Conservation (phyloP, 2,888 invertebrate species). For the Augiades crinisus region DNA sequence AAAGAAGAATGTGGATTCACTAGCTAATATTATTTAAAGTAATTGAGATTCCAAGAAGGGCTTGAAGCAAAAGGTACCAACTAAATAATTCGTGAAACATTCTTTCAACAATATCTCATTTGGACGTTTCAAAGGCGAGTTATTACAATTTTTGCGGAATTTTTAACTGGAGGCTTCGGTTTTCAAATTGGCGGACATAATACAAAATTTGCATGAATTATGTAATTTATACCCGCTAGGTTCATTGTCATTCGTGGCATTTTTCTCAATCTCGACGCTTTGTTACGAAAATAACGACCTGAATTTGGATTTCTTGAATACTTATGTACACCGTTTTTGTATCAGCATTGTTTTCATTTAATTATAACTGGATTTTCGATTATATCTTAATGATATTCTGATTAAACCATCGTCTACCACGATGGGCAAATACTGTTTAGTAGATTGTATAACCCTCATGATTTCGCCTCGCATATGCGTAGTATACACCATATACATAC, state of each 20-base stretch:
- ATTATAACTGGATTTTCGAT: too few relatives aligned
- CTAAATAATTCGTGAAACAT: constrained; percentile 37
- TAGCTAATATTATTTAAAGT: not conserved
- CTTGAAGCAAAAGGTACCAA: constrained; percentile 32
- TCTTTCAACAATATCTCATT: constrained; percentile 51
- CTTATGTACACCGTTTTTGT: not conserved
- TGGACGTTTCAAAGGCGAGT: constrained; percentile 38
- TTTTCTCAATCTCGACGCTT: constrained; percentile 13
- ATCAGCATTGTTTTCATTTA: too few relatives aligned
- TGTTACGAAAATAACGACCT: constrained; percentile 7
- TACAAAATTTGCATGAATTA: constrained; percentile 62
- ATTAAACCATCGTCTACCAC: too few relatives aligned
- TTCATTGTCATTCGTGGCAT: constrained; percentile 17
- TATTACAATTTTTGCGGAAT: constrained; percentile 49
- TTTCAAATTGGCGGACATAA: constrained; percentile 40
- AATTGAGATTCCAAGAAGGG: constrained; percentile 8
- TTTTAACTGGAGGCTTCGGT: constrained; percentile 39
- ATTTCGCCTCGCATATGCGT: too few relatives aligned
- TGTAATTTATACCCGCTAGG: constrained; percentile 47
- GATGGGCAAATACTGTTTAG: too few relatives aligned
- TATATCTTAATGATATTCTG: too few relatives aligned
- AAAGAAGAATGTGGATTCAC: not conserved
- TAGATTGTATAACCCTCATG: too few relatives aligned
- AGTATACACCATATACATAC: too few relatives aligned
- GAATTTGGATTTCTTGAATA: not conserved